phyloP scores from a whole-genome alignment of 2,888 invertebrate genomes.

The Drosophila pegasa region DNA sequence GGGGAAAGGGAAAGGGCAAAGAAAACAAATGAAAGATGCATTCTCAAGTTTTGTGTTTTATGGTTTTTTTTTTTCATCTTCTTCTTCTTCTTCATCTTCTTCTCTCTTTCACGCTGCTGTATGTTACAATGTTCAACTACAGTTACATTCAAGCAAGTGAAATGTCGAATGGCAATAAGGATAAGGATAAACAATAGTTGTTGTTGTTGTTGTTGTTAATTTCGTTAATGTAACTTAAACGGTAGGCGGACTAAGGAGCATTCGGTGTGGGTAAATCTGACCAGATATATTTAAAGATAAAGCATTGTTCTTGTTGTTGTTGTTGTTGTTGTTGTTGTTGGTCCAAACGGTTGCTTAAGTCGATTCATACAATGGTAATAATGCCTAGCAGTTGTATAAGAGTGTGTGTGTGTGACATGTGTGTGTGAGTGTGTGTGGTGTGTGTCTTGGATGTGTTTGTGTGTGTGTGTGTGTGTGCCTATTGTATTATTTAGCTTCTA shows the following conservation, averaged over 20 bases:
- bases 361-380: slow-evolving; percentile 57
- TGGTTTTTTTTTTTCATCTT: neutral
- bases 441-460: slow-evolving; percentile 11
- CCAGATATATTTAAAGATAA: too few relatives aligned
- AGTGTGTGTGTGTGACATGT: slow-evolving; percentile 16
- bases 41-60: slow-evolving; percentile 7
- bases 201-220: neutral
- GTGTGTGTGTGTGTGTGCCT: slow-evolving; percentile 21
- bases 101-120: slow-evolving; percentile 24
- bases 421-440: slow-evolving; percentile 18
- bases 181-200: slow-evolving; percentile 5
- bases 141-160: slow-evolving; percentile 35
- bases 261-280: slow-evolving; percentile 24
- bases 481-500: slow-evolving; percentile 51
- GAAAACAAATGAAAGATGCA: slow-evolving; percentile 28
- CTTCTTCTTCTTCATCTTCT: neutral
- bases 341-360: slow-evolving; percentile 61
- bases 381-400: slow-evolving; percentile 55
- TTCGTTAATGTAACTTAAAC: slow-evolving; percentile 34
- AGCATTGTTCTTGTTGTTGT: too few relatives aligned
- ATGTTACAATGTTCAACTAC: slow-evolving; percentile 42
- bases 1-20: slow-evolving; percentile 11
- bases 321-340: too few relatives aligned
- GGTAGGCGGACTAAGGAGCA: slow-evolving; percentile 9
- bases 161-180: slow-evolving; percentile 11